phyloP scores from a whole-genome alignment of 2,888 invertebrate genomes.

The Alcis repandata region DNA sequence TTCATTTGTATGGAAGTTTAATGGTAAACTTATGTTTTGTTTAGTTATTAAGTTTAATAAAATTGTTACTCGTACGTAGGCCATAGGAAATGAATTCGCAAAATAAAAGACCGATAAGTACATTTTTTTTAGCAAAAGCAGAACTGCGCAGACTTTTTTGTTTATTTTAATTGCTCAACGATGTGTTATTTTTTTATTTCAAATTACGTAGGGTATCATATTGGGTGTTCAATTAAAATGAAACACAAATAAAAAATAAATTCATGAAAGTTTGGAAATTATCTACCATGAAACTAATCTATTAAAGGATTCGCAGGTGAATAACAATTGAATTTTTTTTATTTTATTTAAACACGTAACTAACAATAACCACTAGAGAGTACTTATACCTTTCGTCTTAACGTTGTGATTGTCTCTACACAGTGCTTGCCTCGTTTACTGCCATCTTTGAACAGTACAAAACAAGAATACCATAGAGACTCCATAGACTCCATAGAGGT shows the following conservation, averaged over 20 bases:
- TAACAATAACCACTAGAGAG: no score
- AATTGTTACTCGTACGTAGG: no score
- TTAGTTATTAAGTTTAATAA: no score
- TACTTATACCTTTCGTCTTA: no score
- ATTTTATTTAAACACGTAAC: no score
- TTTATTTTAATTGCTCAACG: slow-evolving; percentile 1
- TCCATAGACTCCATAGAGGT: not conserved
- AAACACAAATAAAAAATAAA: no score
- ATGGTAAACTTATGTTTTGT: not conserved
- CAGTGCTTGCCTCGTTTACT: not conserved
- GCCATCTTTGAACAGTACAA: not conserved
- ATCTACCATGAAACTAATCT: not conserved
- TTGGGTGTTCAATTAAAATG: no score
- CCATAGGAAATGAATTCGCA: not conserved
- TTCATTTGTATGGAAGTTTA: slow-evolving; percentile 28
- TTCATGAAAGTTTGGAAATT: not conserved
- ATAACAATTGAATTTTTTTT: no score
- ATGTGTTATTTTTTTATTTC: not conserved
- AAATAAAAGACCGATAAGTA: not conserved
- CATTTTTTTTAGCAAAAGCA: not conserved
- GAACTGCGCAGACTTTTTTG: slow-evolving; percentile 1
- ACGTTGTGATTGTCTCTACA: no score
- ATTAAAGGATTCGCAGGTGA: no score
- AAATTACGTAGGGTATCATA: no score
- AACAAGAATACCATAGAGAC: not conserved